These are phyloP conservation scores for Mycetomoellerius zeteki DNA, from an alignment of 1,140 invertebrate genomes.

Conservation along the genomic window DNA sequence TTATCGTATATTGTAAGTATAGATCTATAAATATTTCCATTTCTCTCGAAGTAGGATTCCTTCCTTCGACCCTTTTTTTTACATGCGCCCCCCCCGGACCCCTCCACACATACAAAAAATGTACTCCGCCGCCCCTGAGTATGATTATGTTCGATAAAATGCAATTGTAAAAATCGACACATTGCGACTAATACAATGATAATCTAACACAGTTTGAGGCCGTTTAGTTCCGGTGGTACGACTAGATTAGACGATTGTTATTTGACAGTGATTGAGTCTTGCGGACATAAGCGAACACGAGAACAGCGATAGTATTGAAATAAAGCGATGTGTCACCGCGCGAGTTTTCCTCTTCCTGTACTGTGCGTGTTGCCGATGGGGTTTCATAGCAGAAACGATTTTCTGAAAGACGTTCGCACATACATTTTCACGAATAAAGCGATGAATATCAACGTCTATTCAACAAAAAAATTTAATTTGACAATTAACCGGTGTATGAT, in stretches of 20 bases:
- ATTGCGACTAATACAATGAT: conserved; percentile 10
- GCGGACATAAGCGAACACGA: conserved; percentile 31
- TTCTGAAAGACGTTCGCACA: conserved; percentile 83
- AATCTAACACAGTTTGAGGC: conserved; percentile 6
- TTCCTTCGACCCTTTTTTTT: no score
- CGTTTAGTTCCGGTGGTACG: background rate
- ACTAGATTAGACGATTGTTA: conserved; percentile 21
- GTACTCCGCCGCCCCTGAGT: no score
- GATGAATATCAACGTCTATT: background rate
- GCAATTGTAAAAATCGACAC: conserved; percentile 6
- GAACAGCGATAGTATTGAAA: conserved; percentile 65
- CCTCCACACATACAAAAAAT: no score
- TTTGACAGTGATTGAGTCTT: conserved; percentile 15
- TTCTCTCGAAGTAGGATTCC: no score
- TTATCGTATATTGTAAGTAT: no score
- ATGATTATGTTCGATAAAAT: conserved; percentile 12
- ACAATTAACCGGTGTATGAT: background rate
- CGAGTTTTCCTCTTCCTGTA: conserved; percentile 81
- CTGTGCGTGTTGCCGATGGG: conserved; percentile 78
- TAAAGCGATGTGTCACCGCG: conserved; percentile 79
- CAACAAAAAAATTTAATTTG: background rate
- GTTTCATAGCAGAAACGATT: conserved; percentile 81
- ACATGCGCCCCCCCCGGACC: no score
- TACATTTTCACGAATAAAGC: conserved; percentile 30
- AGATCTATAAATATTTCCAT: no score